Evolutionary conservation across 1,140 invertebrate genomes (phyloP).

Genomic region (Ceratina japonica): DNA sequence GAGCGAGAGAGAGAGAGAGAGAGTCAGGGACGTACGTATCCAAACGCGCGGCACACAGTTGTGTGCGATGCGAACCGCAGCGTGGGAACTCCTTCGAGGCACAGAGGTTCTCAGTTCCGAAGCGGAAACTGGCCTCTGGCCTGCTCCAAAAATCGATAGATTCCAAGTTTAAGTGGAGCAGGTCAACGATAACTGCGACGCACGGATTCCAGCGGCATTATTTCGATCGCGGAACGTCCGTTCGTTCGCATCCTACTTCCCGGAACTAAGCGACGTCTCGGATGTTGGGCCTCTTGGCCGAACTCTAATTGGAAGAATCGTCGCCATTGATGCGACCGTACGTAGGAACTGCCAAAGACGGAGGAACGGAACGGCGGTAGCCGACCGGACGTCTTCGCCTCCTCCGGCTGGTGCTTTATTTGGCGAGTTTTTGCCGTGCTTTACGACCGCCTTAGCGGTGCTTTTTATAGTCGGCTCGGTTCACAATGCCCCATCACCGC

Average conservation of each 20-base stretch:
- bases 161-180: no score
- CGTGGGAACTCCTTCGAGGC: conserved; percentile 72
- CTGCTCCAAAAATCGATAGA: neutral
- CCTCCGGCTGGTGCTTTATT: conserved; percentile 48
- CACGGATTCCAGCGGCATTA: no score
- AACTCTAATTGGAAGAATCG: neutral
- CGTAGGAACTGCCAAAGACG: neutral
- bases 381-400: conserved; percentile 25
- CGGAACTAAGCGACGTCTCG: no score
- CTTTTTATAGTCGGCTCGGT: conserved; percentile 68
- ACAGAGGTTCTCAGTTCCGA: conserved; percentile 62
- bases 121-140: conserved; percentile 41
- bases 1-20: no score
- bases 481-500: conserved; percentile 70
- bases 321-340: neutral
- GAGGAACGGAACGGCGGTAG: neutral
- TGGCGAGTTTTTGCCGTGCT: conserved; percentile 62
- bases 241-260: no score
- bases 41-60: conserved; percentile 60
- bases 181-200: no score
- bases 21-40: conserved; percentile 51
- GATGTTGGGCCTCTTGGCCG: no score
- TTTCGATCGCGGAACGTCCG: no score
- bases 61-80: conserved; percentile 62
- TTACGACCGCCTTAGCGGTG: conserved; percentile 67